Conservation (phyloP, 2,888 invertebrate species). For the Drosophila borborema region DNA sequence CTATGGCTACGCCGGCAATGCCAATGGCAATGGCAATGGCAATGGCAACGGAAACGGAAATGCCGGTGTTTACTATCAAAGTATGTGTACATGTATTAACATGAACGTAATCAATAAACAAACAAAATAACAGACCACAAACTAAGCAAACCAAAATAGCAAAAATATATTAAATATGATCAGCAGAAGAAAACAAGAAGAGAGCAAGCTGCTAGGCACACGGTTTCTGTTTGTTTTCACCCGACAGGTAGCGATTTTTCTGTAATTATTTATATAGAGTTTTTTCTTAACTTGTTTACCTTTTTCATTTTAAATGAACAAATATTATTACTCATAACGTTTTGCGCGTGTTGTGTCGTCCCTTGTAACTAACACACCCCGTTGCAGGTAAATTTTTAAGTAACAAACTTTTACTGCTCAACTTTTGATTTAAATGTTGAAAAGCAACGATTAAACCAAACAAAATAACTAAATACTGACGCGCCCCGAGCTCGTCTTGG, state of each 20-base stretch:
- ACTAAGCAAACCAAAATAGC: conserved; percentile 41
- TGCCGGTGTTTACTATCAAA: conserved; percentile 84
- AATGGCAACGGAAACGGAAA: conserved; percentile 76
- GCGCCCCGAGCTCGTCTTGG: conserved; percentile 50
- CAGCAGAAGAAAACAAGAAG: conserved; percentile 28
- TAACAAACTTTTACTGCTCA: conserved; percentile 34
- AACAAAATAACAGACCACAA: conserved; percentile 46
- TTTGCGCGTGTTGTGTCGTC: conserved; percentile 70
- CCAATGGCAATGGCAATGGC: conserved; percentile 67
- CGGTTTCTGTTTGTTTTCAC: conserved; percentile 27
- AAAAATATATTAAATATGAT: conserved; percentile 26
- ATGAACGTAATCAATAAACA: conserved; percentile 72
- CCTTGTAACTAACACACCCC: conserved; percentile 68
- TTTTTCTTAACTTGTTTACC: conserved; percentile 21
- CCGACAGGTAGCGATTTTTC: conserved; percentile 43
- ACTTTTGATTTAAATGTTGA: conserved; percentile 51
- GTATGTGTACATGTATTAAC: conserved; percentile 83
- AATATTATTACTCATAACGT: conserved; percentile 32
- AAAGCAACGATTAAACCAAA: conserved; percentile 28
- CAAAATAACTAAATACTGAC: conserved; percentile 17
- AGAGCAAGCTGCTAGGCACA: conserved; percentile 47
- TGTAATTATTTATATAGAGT: conserved; percentile 36
- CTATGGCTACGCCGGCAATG: conserved; percentile 73
- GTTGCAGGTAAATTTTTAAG: conserved; percentile 65
- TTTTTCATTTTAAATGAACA: conserved; percentile 7